Base-by-base conservation (phyloP, 35 echinoderm and acorn worm genomes). In the Stichopus chloronotus region DNA sequence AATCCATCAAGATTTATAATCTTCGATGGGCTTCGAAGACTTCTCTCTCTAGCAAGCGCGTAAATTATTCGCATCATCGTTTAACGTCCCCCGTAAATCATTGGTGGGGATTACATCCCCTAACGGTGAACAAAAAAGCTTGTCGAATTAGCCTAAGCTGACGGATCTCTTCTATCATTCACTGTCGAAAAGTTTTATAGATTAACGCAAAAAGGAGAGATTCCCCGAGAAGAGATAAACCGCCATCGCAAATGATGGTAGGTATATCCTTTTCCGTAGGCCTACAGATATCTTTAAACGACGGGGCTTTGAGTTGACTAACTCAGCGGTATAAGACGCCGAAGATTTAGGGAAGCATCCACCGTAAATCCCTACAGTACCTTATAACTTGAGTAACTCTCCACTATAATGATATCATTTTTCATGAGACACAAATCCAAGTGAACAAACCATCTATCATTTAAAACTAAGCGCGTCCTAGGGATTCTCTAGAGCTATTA, bases 11-110 rank as follows among this genome's bases (percentile, higher is more conserved):
- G 17, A 14, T 74, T 74, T 14, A n/a, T n/a, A 16, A n/a, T n/a
- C 69, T n/a, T n/a, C 69, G 13, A 14, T 16, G 69, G 69, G 19
- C 69, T 14, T 74, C 69, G 6, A 20, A 19, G 30, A 1, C 30
- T 43, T 43, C 30, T 78, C 53, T 85, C 55, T 30, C 56, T 16
- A 14, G 22, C 55, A 58, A 58, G 55, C 82, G 8, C 82, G 55
- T 85, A 58, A 85, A 85, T 85, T 85, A 85, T 85, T 85, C 57
- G 55, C 17, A 85, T 85, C 57, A 85, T 85, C 55, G 30, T 85
- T 58, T 21, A 55, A 85, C 57, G 82, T 58, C 82, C 58, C 54
- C 57, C 52, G 82, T 85, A 85, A 85, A 85, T 85, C 82, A 85
- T 85, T 58, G 82, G 54, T 9, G 20, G n/a, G 82, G 58, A 85